Base-by-base conservation (phyloP, 2,797 vertebrate species). In the Pseudocheirus occidentalis region DNA sequence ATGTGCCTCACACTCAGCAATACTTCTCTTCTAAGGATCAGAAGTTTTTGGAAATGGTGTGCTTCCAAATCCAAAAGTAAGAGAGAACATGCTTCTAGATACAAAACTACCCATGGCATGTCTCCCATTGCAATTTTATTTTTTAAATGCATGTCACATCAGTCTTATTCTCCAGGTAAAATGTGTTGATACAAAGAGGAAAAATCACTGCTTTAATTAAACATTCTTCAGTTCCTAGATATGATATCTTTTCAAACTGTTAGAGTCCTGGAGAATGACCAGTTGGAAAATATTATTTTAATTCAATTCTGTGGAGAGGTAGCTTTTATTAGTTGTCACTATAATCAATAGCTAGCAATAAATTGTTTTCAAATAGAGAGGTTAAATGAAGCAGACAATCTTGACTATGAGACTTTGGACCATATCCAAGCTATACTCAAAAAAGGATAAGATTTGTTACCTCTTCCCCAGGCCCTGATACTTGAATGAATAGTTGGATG, bases 311-410 rank as follows among this genome's bases (percentile, higher is more conserved):
- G 92, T 96, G 94, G 34, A 96, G 50, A 96, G 14, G 52, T 55
- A 27, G 55, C 54, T 93, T 92, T 46, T 91, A 55, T 55, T 24
- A 91, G 46, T 91, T 95, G 81, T 97, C 92, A 58, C 93, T 95
- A 59, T 31, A 87, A 96, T 96, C 91, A 95, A 34, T 92, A 96
- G 90, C 55, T 95, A 4, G 54, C 81, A 92, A 93, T 55, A 55
- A 92, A 97, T 95, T 90, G 96, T 18, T 97, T 95, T 87, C 58
- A 96, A 96, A 97, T 57, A 9, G 87, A 97, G 96, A 96, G 55
- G 90, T 95, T 98, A 97, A 97, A 92, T 93, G 46, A 91, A 97
- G 53, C 59, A 96, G 55, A 93, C 94, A 96, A 91, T 53, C 96
- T 95, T 96, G 50, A 97, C 93, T 94, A 90, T 56, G 96, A 34